These are phyloP conservation scores for Campylomormyrus numenius DNA, from an alignment of 2,113 vertebrate genomes.

Conservation along the genomic window DNA sequence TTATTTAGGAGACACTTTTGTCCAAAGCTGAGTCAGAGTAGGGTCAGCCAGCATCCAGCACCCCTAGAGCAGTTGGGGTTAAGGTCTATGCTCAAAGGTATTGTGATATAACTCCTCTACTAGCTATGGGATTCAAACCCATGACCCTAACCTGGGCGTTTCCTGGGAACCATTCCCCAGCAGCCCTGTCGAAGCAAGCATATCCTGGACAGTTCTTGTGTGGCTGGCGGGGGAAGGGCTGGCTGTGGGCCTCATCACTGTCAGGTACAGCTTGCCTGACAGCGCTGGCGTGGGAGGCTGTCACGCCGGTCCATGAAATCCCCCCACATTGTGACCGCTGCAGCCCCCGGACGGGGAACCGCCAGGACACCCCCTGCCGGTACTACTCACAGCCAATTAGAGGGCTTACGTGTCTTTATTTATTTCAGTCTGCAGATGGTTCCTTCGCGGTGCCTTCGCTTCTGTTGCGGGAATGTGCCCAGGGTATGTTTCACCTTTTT, in stretches of 20 bases:
- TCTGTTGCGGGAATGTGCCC: not conserved
- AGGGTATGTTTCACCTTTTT: not conserved
- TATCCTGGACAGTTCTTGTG: not conserved
- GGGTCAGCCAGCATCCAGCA: not conserved
- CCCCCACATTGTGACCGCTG: constrained; percentile 4
- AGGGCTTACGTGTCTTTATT: constrained; percentile 16
- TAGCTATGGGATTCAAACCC: not conserved
- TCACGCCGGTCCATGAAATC: not conserved
- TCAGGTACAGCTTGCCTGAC: not conserved
- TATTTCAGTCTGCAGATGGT: not conserved
- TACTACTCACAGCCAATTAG: not conserved
- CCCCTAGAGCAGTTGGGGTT: not conserved
- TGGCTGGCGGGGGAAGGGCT: not conserved
- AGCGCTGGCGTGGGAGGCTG: not conserved
- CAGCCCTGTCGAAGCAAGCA: not conserved
- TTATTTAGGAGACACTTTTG: not conserved
- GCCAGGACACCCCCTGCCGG: not conserved
- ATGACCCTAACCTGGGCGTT: not conserved
- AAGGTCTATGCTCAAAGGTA: not conserved
- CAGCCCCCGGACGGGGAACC: not conserved
- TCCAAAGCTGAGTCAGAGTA: not conserved
- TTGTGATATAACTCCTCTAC: not conserved
- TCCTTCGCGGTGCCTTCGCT: not conserved
- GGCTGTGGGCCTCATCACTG: not conserved
- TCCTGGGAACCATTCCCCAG: not conserved